A percentile compares a stretch with the other conserved stretches of the same genome.
Conservation (phyloP, 2,797 vertebrate genomes). For the Smutsia temminckii region DNA sequence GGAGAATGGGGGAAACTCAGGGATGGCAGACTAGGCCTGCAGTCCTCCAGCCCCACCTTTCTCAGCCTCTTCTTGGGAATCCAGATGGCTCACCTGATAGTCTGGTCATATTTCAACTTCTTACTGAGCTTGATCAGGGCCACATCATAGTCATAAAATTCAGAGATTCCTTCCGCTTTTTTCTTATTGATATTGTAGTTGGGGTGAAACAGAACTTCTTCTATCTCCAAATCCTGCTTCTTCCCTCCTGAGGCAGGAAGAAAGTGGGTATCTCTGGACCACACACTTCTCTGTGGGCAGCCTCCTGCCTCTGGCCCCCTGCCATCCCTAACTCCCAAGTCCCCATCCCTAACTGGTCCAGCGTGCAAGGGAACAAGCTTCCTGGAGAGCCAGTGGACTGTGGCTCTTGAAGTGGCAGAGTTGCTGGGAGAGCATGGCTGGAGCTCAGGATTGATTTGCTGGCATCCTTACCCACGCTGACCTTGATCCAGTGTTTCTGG, state of each 20-base stretch:
- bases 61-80: neutral
- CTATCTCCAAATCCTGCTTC: slow-evolving; percentile 18
- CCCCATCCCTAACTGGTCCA: neutral
- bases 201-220: slow-evolving; percentile 82
- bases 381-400: neutral
- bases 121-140: slow-evolving; percentile 84
- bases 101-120: slow-evolving; percentile 76
- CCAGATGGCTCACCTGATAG: slow-evolving; percentile 83
- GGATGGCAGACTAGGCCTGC: neutral
- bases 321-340: neutral
- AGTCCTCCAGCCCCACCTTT: neutral
- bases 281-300: neutral
- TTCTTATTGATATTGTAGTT: slow-evolving; percentile 81
- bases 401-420: neutral
- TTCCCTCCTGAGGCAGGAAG: neutral
- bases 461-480: slow-evolving; percentile 69
- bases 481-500: slow-evolving; percentile 54
- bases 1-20: neutral
- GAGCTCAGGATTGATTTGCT: neutral
- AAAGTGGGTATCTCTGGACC: neutral
- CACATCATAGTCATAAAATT: slow-evolving; percentile 93
- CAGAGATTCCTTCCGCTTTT: slow-evolving; percentile 80
- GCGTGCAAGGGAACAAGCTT: neutral
- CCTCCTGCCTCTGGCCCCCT: neutral
- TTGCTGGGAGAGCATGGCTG: neutral